phyloP scores from a whole-genome alignment of 2,113 vertebrate species.

The Albula goreensis region DNA sequence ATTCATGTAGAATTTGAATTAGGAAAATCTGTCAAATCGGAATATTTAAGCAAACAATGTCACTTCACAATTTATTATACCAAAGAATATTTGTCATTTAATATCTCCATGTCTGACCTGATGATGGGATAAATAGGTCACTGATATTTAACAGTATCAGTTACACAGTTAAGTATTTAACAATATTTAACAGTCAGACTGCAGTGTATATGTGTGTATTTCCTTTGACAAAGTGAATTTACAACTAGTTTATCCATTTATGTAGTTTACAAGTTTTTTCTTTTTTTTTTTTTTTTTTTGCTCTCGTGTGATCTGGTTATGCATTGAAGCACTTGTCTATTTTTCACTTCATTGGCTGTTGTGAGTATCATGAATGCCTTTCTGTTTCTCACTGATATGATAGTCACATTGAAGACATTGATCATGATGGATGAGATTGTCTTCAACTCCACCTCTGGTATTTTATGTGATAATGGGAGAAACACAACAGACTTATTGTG shows the following conservation, averaged over 20 bases:
- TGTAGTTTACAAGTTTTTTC: conserved; percentile 33
- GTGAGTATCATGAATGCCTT: conserved; percentile 42
- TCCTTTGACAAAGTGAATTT: neutral
- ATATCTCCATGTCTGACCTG: neutral
- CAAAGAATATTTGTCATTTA: neutral
- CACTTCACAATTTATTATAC: neutral
- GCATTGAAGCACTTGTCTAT: conserved; percentile 42
- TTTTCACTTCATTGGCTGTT: conserved; percentile 54
- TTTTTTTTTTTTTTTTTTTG: conserved; percentile 41
- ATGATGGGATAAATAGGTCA: neutral
- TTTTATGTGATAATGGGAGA: conserved; percentile 14
- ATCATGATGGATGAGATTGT: conserved; percentile 60
- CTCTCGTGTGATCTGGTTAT: conserved; percentile 35
- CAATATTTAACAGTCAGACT: neutral
- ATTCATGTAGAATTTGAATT: neutral
- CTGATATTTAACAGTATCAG: too few relatives aligned
- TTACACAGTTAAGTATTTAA: too few relatives aligned
- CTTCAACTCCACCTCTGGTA: conserved; percentile 25
- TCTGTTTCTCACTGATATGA: conserved; percentile 54
- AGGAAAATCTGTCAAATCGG: neutral
- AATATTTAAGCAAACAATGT: neutral
- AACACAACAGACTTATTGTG: conserved; percentile 2
- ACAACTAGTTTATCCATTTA: conserved; percentile 28
- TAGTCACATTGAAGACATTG: conserved; percentile 53
- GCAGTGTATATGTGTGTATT: neutral